phyloP scores from a whole-genome alignment of 2,888 invertebrate species.

The Crossocerus cetratus region DNA sequence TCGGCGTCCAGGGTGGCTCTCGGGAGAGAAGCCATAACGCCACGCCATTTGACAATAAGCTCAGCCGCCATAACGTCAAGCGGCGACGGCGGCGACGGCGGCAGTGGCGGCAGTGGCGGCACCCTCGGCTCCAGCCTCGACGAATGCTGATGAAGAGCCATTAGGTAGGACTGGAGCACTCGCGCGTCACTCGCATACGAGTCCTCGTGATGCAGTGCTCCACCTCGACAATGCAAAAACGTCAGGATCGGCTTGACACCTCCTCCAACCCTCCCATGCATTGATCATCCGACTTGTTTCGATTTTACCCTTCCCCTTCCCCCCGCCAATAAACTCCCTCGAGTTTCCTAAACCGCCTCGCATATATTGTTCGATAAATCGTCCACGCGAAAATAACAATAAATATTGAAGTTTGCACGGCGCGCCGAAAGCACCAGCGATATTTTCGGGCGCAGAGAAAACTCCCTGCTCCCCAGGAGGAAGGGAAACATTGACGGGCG shows the following conservation, averaged over 20 bases:
- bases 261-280: too few species aligned
- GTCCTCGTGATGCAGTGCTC: conserved; percentile 65
- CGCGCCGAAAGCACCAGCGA: background rate
- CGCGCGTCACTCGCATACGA: conserved; percentile 64
- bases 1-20: conserved; percentile 70
- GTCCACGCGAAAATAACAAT: too few species aligned
- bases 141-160: conserved; percentile 61
- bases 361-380: background rate
- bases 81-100: conserved; percentile 46
- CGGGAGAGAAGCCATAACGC: conserved; percentile 71
- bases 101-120: conserved; percentile 37
- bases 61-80: conserved; percentile 64
- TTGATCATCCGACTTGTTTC: too few species aligned
- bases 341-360: background rate
- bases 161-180: conserved; percentile 63
- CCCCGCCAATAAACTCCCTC: background rate
- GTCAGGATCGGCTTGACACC: background rate
- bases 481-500: background rate
- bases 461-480: background rate
- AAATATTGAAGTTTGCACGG: background rate
- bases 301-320: background rate
- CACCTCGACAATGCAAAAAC: conserved; percentile 50
- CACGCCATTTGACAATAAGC: conserved; percentile 63
- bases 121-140: conserved; percentile 49
- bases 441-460: background rate